Evolutionary conservation across 64 coral and sea anemone species (phyloP).

Genomic region (Anthopleura sola): DNA sequence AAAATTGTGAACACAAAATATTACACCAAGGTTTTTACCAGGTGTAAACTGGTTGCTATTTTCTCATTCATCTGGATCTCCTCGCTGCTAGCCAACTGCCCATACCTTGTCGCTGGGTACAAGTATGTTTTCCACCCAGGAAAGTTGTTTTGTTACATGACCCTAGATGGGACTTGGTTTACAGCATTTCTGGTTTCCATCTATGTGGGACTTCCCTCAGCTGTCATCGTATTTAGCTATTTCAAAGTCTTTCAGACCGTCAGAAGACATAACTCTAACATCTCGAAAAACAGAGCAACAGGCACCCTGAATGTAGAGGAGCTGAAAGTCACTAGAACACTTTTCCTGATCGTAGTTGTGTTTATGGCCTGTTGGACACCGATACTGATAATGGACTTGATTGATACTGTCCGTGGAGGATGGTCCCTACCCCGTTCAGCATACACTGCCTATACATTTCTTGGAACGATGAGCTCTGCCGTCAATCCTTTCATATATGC

Average conservation of each 20-base stretch:
- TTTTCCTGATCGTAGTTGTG: constrained; percentile 24
- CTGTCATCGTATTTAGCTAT: constrained; percentile 37
- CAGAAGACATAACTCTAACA: constrained; percentile 6
- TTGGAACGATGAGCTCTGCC: constrained; percentile 14
- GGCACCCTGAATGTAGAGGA: constrained; percentile 20
- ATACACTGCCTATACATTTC: neutral
- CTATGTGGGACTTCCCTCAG: constrained; percentile 16
- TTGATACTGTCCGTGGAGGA: neutral
- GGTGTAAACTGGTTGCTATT: constrained; percentile 6
- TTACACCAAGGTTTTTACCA: constrained; percentile 41
- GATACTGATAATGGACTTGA: constrained; percentile 16
- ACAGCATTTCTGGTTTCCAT: constrained; percentile 38
- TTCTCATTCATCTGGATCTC: constrained; percentile 32
- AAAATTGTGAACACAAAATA: constrained; percentile 38
- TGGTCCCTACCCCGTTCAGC: neutral
- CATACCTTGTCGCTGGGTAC: constrained; percentile 54
- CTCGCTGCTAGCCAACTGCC: constrained; percentile 11
- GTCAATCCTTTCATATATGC: constrained; percentile 34
- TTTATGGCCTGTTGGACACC: constrained; percentile 46
- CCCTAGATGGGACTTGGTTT: constrained; percentile 16
- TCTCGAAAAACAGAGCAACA: neutral
- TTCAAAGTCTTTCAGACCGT: constrained; percentile 30
- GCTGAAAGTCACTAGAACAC: constrained; percentile 37
- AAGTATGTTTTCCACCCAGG: constrained; percentile 53
- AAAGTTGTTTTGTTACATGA: constrained; percentile 61